Conservation (phyloP, 2,797 vertebrate species). For the Megaceryle alcyon region DNA sequence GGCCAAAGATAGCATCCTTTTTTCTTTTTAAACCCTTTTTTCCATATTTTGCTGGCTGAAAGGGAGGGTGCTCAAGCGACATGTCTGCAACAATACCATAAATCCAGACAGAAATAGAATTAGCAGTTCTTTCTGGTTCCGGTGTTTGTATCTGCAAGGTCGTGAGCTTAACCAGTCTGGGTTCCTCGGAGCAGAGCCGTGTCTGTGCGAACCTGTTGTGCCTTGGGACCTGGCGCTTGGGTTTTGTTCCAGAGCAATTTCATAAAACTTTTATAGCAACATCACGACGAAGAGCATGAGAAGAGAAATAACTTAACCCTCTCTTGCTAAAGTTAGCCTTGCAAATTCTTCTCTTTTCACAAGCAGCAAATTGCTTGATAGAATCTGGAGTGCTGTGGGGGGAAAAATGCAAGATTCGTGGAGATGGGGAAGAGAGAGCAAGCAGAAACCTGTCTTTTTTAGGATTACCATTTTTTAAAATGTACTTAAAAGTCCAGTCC, state of each 20-base stretch:
- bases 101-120: constrained; percentile 56
- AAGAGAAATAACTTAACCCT: constrained; percentile 33
- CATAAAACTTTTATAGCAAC: constrained; percentile 46
- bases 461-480: background rate
- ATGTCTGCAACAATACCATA: constrained; percentile 20
- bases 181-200: background rate
- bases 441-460: background rate
- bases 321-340: background rate
- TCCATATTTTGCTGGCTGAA: constrained; percentile 41
- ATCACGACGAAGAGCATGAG: background rate
- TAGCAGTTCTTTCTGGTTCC: constrained; percentile 37
- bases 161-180: background rate
- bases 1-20: constrained; percentile 56
- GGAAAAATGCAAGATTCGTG: background rate
- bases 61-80: background rate
- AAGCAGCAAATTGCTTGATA: accelerated
- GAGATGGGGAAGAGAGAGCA: background rate
- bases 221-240: background rate
- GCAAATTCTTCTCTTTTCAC: background rate
- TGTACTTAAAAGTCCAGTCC: background rate
- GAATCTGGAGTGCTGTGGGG: background rate
- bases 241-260: constrained; percentile 28
- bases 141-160: background rate
- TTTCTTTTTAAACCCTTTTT: constrained; percentile 45
- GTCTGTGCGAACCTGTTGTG: constrained; percentile 15